A percentile compares a stretch with the other conserved stretches of the same genome.
These are phyloP conservation scores for Leptinotarsa rubiginosa DNA, from an alignment of 2,888 invertebrate genomes.

Conservation along the genomic window DNA sequence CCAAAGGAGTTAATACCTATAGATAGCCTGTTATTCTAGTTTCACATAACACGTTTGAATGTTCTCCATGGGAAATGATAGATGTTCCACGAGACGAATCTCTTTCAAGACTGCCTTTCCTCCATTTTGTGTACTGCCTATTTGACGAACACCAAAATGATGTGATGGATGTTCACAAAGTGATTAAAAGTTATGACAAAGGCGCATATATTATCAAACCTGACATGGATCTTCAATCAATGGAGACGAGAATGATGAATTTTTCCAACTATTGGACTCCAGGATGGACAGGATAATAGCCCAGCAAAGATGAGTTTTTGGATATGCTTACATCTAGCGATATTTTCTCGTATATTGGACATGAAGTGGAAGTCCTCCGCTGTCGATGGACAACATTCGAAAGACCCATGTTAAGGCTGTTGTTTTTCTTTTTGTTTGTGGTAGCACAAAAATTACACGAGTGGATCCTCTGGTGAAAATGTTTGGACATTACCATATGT, in stretches of 20 bases:
- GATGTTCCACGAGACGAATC: slow-evolving; percentile 75
- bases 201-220: slow-evolving; percentile 79
- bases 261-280: slow-evolving; percentile 69
- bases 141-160: slow-evolving; percentile 72
- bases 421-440: slow-evolving; percentile 77
- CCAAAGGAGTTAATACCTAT: slow-evolving; percentile 64
- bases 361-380: slow-evolving; percentile 74
- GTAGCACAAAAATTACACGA: slow-evolving; percentile 65
- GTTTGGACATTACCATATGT: slow-evolving; percentile 67
- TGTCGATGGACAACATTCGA: slow-evolving; percentile 70
- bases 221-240: slow-evolving; percentile 67
- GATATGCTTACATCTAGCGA: slow-evolving; percentile 68
- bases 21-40: slow-evolving; percentile 75
- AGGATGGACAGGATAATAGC: slow-evolving; percentile 67
- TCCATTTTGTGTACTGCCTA: slow-evolving; percentile 75
- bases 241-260: slow-evolving; percentile 66
- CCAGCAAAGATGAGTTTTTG: slow-evolving; percentile 68
- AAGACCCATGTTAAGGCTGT: slow-evolving; percentile 70
- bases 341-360: slow-evolving; percentile 76
- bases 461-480: slow-evolving; percentile 67
- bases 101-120: slow-evolving; percentile 80
- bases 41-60: slow-evolving; percentile 79
- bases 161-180: slow-evolving; percentile 71
- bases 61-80: slow-evolving; percentile 84
- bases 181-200: slow-evolving; percentile 65